phyloP scores from a whole-genome alignment of 2,797 vertebrate genomes.

The Carapus acus region DNA sequence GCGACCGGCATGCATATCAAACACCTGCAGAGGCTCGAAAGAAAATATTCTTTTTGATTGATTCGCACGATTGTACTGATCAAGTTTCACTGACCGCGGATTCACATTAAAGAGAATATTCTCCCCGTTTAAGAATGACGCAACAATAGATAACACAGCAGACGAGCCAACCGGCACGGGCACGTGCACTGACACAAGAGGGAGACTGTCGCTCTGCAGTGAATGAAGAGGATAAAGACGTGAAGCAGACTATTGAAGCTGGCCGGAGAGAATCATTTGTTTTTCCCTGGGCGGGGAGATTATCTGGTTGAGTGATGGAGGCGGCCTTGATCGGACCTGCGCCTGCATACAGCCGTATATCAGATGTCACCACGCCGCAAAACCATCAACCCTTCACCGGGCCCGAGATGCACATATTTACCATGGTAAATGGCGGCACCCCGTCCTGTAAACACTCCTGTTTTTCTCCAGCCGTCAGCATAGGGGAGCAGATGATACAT shows the following conservation, averaged over 20 bases:
- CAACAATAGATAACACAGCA: too few species aligned
- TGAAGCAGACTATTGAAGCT: constrained; percentile 51
- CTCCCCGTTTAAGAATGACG: too few species aligned
- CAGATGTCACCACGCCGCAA: constrained; percentile 61
- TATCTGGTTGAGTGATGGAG: constrained; percentile 71
- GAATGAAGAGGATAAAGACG: constrained; percentile 58
- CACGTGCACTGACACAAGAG: not conserved
- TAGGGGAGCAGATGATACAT: constrained; percentile 44
- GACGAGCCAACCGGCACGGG: too few species aligned
- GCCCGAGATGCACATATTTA: constrained; percentile 66
- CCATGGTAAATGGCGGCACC: constrained; percentile 64
- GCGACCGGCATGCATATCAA: constrained; percentile 18
- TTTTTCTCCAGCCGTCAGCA: constrained; percentile 54
- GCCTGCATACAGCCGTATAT: constrained; percentile 59
- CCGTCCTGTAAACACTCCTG: constrained; percentile 59
- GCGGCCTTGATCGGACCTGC: constrained; percentile 68
- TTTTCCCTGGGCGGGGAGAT: constrained; percentile 61
- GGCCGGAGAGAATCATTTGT: constrained; percentile 55
- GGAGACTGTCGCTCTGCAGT: constrained; percentile 20
- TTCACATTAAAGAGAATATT: too few species aligned
- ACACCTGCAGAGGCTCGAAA: not conserved
- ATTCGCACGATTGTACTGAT: too few species aligned
- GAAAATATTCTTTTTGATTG: too few species aligned
- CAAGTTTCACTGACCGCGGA: too few species aligned
- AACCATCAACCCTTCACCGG: constrained; percentile 63